These are phyloP conservation scores for Chaitophorus viminalis DNA, from an alignment of 2,888 invertebrate species.

Conservation along the genomic window DNA sequence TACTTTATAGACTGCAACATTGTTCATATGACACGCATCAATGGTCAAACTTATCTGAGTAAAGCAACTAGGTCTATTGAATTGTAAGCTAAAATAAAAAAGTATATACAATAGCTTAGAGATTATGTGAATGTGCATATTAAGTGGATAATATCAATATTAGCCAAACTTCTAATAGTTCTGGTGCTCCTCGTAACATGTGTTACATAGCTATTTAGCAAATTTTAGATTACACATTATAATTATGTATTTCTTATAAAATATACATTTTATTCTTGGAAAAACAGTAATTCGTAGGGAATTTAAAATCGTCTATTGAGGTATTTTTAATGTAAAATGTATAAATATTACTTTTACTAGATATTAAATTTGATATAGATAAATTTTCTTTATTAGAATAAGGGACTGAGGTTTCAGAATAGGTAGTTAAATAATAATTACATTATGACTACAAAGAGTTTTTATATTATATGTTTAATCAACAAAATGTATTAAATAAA, in stretches of 20 bases:
- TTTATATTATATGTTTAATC: background rate
- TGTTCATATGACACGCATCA: background rate
- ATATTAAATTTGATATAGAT: background rate
- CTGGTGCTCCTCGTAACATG: too few species aligned
- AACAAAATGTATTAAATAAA: background rate
- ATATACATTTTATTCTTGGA: too few species aligned
- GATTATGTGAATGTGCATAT: slow-evolving; percentile 17
- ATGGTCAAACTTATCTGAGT: slow-evolving; percentile 12
- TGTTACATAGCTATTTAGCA: too few species aligned
- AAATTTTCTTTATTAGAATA: background rate
- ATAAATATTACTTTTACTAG: background rate
- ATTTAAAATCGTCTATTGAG: background rate
- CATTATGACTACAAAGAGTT: background rate
- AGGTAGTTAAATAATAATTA: too few species aligned
- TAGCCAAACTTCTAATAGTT: background rate
- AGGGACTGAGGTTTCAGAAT: background rate
- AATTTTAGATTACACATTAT: too few species aligned
- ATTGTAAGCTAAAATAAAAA: slow-evolving; percentile 1
- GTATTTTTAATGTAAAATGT: background rate
- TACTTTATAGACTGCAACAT: background rate
- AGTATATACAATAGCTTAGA: slow-evolving; percentile 4
- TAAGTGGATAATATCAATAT: slow-evolving; percentile 11
- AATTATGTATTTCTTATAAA: too few species aligned
- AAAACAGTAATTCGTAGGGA: background rate
- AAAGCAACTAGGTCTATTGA: slow-evolving; percentile 16